Evolutionary conservation across 2,888 invertebrate genomes (phyloP), one percentile per base, ranked within the genome.

Genomic region (Drosophila longiperda): DNA sequence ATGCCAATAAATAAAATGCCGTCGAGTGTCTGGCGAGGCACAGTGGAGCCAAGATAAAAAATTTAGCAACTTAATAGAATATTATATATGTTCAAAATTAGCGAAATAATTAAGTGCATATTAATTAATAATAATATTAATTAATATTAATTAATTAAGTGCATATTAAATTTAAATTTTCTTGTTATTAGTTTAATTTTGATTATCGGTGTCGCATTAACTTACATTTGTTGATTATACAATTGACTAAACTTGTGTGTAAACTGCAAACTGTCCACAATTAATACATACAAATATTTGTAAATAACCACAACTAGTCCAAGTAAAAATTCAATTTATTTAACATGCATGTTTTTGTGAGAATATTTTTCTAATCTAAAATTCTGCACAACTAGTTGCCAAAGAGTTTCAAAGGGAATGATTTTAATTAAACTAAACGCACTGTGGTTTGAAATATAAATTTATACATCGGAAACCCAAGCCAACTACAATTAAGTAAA

Each of bases 1-100:
- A 59, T 68, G 77, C 57, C 83, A 80, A 86, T 88, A 86, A 86
- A 83, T 73, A 75, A 80, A 77, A 53, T 69, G n/a, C 49, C 67
- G 34, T 65, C 62, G 64, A 54, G 62, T n/a, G 57, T 36, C 38
- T 32, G 36, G 42, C n/a, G 0, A n/a, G 15, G 26, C 2, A 66
- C 66, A 20, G 67, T 67, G 67, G 57, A 57, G 11, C 6, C n/a
- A 42, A 33, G 0, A 33, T 11, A 9, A 17, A 20, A 42, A 8
- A 33, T 33, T 20, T 2, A 15, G 20, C 2, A 12, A 52, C 6
- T 20, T 20, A 7, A 20, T 45, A 45, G 3, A 42, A 11, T 42
- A 45, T 20, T 12, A 12, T 1, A 12, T 3, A 20, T 20, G 6
- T 12, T 12, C 2, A 7, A 20, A 20, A 6, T 42, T 12, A 3